Evolutionary conservation across 1,140 invertebrate species (phyloP), one percentile per base, ranked within the genome.

Genomic region (Drosophila ambigua): DNA sequence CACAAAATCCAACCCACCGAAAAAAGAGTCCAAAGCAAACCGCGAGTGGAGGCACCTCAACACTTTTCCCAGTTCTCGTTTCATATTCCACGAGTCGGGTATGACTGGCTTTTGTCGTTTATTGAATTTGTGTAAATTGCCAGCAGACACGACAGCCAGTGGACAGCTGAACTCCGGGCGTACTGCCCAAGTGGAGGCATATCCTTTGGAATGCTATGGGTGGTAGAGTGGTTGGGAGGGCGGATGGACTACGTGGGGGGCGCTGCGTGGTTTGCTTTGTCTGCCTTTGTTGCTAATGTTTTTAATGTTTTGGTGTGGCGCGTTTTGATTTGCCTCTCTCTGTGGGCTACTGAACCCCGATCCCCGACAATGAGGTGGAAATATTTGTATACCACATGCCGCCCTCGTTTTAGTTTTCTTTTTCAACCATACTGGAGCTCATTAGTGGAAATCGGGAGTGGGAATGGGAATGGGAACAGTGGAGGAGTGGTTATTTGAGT

Each of bases 41-140:
- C 9, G n/a, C 45, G 15, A 20, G 16, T 39, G 35, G 35, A 39
- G 31, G 23, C 43, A 28, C 16, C 68, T 72, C 69, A 73, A 73
- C 71, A 73, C 71, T 55, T 64, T 73, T 57, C 16, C 46, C 71
- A 64, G 72, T 53, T 65, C 45, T 60, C 24, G 60, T 26, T 57
- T 72, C 41, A 49, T 35, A 77, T 48, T 69, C 31, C 11, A 13
- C 35, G 31, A 24, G 23, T 24, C 2, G 3, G 1, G 31, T 60
- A 45, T 26, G 43, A 16, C 43, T 24, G 53, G 48, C 50, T 46
- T 49, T 61, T 58, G 69, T 78, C 65, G 69, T 72, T 82, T 82
- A 82, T 87, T 87, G 77, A 85, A 85, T 87, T 85, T 83, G 79
- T 83, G 83, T 83, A 87, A 87, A 87, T 83, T 88, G 64, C 83